These are phyloP conservation scores for Matsumurasca onukii DNA, from an alignment of 1,140 invertebrate genomes.

Conservation along the genomic window DNA sequence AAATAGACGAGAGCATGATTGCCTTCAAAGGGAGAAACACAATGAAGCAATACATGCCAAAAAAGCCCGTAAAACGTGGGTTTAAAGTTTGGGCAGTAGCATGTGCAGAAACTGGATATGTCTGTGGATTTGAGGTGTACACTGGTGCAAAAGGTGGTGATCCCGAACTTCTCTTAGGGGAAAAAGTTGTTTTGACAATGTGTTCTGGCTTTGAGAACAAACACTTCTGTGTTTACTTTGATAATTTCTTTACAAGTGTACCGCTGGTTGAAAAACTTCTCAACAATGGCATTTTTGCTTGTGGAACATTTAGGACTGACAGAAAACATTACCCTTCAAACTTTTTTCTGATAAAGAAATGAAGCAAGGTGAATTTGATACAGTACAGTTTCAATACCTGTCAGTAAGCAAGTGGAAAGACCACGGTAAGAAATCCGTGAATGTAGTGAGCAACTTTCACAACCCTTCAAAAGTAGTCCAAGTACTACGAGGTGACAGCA, in stretches of 20 bases:
- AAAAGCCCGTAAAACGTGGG: slow-evolving; percentile 44
- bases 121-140: not conserved
- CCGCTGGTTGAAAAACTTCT: not conserved
- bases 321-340: not conserved
- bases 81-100: not conserved
- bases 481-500: not conserved
- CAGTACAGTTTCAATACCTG: not conserved
- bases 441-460: not conserved
- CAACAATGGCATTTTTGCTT: not conserved
- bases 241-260: not conserved
- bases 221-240: not conserved
- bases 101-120: not conserved
- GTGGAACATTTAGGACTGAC: not conserved
- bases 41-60: slow-evolving; percentile 40
- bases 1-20: slow-evolving; percentile 45
- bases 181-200: not conserved
- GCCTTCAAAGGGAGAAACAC: slow-evolving; percentile 42
- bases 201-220: not conserved
- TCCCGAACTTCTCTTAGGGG: not conserved
- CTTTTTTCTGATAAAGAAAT: not conserved
- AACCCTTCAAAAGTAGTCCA: not conserved
- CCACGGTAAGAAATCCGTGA: not conserved
- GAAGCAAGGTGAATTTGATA: not conserved
- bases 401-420: not conserved
- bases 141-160: not conserved